phyloP scores from a whole-genome alignment of 2,888 invertebrate species.

The Melinaea menophilus region DNA sequence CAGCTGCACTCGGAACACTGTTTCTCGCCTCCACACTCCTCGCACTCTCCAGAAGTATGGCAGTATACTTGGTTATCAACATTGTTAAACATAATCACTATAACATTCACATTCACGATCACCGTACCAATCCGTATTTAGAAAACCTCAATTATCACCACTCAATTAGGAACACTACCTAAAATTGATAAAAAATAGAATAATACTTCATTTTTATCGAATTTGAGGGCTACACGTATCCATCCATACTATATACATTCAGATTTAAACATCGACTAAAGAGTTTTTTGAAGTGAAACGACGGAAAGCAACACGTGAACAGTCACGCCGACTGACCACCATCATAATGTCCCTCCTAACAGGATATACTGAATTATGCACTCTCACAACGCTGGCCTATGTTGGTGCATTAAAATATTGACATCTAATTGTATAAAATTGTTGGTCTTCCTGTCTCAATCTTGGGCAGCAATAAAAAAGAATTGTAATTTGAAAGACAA shows the following conservation, averaged over 20 bases:
- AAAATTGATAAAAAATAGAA: too few species aligned
- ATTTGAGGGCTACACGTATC: too few species aligned
- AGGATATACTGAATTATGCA: conserved; percentile 72
- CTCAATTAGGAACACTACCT: too few species aligned
- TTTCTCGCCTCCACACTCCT: conserved; percentile 68
- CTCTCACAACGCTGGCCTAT: conserved; percentile 49
- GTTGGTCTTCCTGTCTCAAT: conserved; percentile 3
- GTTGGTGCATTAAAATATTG: conserved; percentile 24
- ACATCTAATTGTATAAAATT: conserved; percentile 10
- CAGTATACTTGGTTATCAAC: conserved; percentile 85
- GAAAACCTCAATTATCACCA: too few species aligned
- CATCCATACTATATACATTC: too few species aligned
- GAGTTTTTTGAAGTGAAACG: conserved; percentile 19
- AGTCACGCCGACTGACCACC: conserved; percentile 57
- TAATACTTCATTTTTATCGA: too few species aligned
- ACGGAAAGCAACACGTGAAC: conserved; percentile 44
- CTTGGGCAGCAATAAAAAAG: neutral
- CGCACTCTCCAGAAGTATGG: conserved; percentile 82
- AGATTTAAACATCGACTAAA: neutral
- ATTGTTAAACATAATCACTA: conserved; percentile 51
- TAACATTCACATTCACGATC: conserved; percentile 10
- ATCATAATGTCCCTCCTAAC: conserved; percentile 56
- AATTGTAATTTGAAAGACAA: too few species aligned
- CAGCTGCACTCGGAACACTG: conserved; percentile 44
- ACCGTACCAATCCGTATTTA: neutral